phyloP scores from a whole-genome alignment of 2,888 invertebrate genomes.

The Vesta saturnalis region DNA sequence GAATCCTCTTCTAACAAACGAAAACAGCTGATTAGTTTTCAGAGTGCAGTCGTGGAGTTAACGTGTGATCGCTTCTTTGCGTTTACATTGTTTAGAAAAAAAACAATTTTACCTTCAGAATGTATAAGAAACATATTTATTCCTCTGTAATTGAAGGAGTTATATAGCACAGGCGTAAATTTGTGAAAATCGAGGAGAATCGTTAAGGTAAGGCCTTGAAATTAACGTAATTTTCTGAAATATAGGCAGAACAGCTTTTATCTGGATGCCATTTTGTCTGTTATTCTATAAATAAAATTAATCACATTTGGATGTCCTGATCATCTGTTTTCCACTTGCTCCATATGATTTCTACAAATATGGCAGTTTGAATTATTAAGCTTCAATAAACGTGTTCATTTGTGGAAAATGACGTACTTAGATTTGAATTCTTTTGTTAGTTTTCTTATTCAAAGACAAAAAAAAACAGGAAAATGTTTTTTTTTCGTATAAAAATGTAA shows the following conservation, averaged over 20 bases:
- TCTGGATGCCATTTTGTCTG: constrained; percentile 51
- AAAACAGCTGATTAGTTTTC: constrained; percentile 44
- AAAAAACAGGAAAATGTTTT: no score
- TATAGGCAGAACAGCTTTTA: constrained; percentile 30
- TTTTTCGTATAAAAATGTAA: background rate
- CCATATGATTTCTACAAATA: background rate
- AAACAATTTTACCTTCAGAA: constrained; percentile 43
- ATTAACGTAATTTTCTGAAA: constrained; percentile 21
- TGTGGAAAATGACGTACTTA: no score
- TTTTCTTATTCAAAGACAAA: background rate
- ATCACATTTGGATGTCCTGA: constrained; percentile 35
- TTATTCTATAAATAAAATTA: constrained; percentile 45
- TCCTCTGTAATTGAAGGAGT: constrained; percentile 45
- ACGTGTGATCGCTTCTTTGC: constrained; percentile 31
- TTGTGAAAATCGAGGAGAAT: constrained; percentile 34
- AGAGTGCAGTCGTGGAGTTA: constrained; percentile 47
- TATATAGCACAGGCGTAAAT: constrained; percentile 48
- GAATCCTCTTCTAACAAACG: background rate
- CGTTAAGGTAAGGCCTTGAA: constrained; percentile 41
- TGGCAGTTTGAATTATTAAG: background rate
- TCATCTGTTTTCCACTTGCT: constrained; percentile 15
- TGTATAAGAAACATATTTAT: constrained; percentile 45
- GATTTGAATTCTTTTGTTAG: background rate
- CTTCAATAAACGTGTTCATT: no score
- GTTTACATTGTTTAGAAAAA: constrained; percentile 46